Conservation (phyloP, 2,888 invertebrate genomes). For the Clanis bilineata region DNA sequence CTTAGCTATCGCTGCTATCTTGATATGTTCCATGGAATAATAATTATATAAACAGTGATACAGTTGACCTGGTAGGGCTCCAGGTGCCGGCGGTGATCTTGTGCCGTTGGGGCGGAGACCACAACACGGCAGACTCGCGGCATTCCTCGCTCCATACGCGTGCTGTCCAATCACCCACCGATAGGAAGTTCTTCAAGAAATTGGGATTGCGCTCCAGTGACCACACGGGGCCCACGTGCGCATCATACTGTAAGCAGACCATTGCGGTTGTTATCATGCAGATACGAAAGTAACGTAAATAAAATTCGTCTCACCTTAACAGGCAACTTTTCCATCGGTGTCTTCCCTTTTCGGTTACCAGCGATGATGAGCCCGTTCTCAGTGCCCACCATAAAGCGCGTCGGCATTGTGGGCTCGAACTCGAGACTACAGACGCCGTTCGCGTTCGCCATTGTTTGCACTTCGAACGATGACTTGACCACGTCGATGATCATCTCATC, state of each 20-base stretch:
- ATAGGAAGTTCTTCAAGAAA: constrained; percentile 96
- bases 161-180: constrained; percentile 96
- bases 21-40: too few species aligned
- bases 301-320: constrained; percentile 63
- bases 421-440: constrained; percentile 85
- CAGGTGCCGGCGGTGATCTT: constrained; percentile 89
- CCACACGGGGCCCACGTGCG: constrained; percentile 92
- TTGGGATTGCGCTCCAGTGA: constrained; percentile 94
- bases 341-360: constrained; percentile 88
- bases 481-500: constrained; percentile 86
- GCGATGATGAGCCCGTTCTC: constrained; percentile 85
- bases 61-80: constrained; percentile 89
- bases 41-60: too few species aligned
- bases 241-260: constrained; percentile 68
- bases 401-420: constrained; percentile 88
- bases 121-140: constrained; percentile 93
- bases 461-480: constrained; percentile 75
- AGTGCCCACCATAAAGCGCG: constrained; percentile 88
- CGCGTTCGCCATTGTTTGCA: constrained; percentile 76
- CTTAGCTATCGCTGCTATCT: too few species aligned
- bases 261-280: background rate
- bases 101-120: constrained; percentile 87
- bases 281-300: too few species aligned
- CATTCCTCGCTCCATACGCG: constrained; percentile 97
- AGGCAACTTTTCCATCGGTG: constrained; percentile 84